phyloP scores from a whole-genome alignment of 2,888 invertebrate genomes.

The Amiota minor region DNA sequence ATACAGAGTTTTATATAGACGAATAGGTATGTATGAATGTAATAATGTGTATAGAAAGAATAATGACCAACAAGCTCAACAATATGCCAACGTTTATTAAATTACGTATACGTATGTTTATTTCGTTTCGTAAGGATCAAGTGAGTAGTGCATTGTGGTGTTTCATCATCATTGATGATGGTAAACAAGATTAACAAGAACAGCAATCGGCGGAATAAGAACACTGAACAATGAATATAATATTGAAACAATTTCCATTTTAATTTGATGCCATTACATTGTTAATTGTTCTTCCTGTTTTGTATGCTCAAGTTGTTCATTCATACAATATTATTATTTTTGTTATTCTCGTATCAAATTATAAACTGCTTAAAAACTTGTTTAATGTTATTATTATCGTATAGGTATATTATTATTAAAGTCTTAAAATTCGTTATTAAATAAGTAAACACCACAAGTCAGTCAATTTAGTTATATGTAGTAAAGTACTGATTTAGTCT shows the following conservation, averaged over 20 bases:
- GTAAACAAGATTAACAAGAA: neutral
- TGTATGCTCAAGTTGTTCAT: too few species aligned
- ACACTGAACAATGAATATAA: neutral
- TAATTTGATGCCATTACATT: conserved; percentile 5
- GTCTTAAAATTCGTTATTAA: conserved; percentile 9
- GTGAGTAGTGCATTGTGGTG: neutral
- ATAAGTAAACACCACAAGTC: neutral
- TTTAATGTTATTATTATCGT: too few species aligned
- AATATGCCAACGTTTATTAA: conserved; percentile 16
- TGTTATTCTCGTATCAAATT: too few species aligned
- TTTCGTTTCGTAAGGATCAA: conserved; percentile 1
- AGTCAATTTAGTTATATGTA: neutral
- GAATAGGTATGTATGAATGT: neutral
- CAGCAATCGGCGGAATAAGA: neutral
- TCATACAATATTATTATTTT: too few species aligned
- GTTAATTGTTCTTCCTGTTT: too few species aligned
- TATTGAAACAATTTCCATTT: conserved; percentile 19
- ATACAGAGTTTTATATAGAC: too few species aligned
- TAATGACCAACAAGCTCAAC: neutral
- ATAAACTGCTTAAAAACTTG: too few species aligned
- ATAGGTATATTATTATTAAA: neutral
- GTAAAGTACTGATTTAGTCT: neutral
- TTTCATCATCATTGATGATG: neutral
- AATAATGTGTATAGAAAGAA: neutral
- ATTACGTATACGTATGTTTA: neutral